Evolutionary conservation across 2,797 vertebrate genomes (phyloP).

Genomic region (Phrynocephalus vlangalii): DNA sequence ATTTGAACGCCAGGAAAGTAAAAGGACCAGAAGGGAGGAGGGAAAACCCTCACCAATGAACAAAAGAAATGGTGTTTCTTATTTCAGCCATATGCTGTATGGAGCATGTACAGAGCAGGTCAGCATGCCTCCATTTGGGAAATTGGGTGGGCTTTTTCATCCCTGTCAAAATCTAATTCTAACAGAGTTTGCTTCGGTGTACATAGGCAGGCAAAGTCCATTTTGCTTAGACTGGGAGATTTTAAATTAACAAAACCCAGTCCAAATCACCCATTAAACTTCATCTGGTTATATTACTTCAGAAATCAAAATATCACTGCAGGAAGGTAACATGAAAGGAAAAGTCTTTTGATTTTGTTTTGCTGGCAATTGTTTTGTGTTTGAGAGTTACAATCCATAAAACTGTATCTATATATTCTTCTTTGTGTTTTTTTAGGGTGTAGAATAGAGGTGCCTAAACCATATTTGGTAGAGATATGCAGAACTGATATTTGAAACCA

Average conservation of each 20-base stretch:
- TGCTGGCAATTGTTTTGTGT: not conserved
- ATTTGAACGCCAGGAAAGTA: slow-evolving; percentile 84
- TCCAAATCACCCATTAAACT: slow-evolving; percentile 52
- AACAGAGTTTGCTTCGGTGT: slow-evolving; percentile 60
- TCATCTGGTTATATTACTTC: slow-evolving; percentile 23
- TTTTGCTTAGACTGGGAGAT: slow-evolving; percentile 25
- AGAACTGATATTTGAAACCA: not conserved
- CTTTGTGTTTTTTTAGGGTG: not conserved
- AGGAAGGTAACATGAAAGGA: slow-evolving; percentile 31
- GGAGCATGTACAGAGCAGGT: slow-evolving; percentile 72
- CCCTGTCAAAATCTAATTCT: slow-evolving; percentile 64
- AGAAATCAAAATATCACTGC: slow-evolving; percentile 38
- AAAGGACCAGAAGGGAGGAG: slow-evolving; percentile 78
- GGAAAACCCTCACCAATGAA: slow-evolving; percentile 71
- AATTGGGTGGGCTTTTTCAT: slow-evolving; percentile 29
- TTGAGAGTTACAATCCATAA: not conserved
- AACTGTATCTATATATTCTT: not conserved
- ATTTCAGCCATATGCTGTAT: slow-evolving; percentile 78
- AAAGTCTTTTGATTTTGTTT: not conserved
- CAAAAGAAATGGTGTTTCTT: slow-evolving; percentile 83
- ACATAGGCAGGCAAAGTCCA: slow-evolving; percentile 66
- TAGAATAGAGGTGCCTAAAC: not conserved
- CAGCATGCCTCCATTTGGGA: slow-evolving; percentile 71
- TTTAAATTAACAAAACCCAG: not conserved
- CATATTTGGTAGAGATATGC: slow-evolving; percentile 13